Percentiles rank a stretch among this genome's conserved stretches.
Evolutionary conservation across 1,140 invertebrate species (phyloP).

Genomic region (Heliconius hermathena): DNA sequence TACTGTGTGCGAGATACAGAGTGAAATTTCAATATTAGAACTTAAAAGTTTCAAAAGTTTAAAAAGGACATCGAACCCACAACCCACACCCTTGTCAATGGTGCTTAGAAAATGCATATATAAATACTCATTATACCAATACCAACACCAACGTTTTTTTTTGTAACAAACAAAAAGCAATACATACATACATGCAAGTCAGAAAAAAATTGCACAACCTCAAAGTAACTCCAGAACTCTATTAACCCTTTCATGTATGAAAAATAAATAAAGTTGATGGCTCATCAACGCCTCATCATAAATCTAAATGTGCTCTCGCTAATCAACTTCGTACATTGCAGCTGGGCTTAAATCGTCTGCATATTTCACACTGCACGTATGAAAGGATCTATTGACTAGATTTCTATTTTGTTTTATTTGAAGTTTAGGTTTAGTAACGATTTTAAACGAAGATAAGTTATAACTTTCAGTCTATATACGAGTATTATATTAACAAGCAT

Average conservation of each 20-base stretch:
- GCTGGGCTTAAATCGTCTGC: conserved; percentile 69
- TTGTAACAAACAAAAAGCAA: not conserved
- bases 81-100: no score
- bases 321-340: conserved; percentile 63
- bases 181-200: not conserved
- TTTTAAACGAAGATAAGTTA: not conserved
- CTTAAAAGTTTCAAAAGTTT: no score
- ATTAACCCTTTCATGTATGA: conserved; percentile 42
- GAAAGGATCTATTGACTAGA: conserved; percentile 36
- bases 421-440: not conserved
- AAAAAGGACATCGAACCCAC: no score
- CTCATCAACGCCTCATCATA: conserved; percentile 57
- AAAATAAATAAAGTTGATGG: conserved; percentile 38
- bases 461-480: not conserved
- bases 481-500: not conserved
- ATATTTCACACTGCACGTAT: conserved; percentile 53
- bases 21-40: no score
- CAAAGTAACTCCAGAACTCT: conserved; percentile 38
- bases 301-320: conserved; percentile 68
- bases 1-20: no score
- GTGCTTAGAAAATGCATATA: no score
- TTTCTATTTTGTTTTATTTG: conserved; percentile 10
- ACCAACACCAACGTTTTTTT: no score
- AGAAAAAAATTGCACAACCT: not conserved
- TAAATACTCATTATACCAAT: no score